Base-by-base conservation (phyloP, 2,113 vertebrate genomes). In the Callionymus lyra region DNA sequence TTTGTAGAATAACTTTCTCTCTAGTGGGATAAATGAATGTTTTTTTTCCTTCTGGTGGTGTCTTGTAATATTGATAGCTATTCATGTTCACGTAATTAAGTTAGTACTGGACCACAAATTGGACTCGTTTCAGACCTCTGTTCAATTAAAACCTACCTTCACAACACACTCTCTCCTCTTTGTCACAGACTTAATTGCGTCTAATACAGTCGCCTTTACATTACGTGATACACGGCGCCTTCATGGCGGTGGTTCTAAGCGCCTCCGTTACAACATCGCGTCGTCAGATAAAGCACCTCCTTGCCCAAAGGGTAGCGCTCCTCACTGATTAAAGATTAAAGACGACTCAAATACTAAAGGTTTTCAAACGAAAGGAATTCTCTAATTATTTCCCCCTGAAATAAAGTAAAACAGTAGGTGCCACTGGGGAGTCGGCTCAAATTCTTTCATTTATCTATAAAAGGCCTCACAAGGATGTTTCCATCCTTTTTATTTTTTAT, bases 391-490 rank as follows among this genome's bases (percentile, higher is more conserved):
- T 82, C 71, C 62, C 56, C 34, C 65, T 44, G 61, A 85, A 85
- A 80, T 80, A 58, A 82, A 84, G 76, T 76, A 76, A 78, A 80
- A 74, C 46, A 63, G 41, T 72, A 56, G 60, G 53, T 51, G 72
- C 72, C 82, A 78, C 76, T 49, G 56, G 80, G 83, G 84, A 85
- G 65, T 63, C 72, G 56, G 41, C 54, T 71, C 70, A 85, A 84
- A 87, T 85, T 83, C 83, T 86, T 84, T 86, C 70, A 85, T 84
- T 85, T 85, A 83, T 83, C 80, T 76, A 55, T 81, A 82, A 81
- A 79, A 79, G 75, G 72, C 56, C 80, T 81, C 71, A 19, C 70
- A 76, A 76, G 80, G 72, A 80, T 72, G 53, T 58, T 74, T 66
- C 56, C 47, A 9, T 37, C 56, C 45, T 46, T 48, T 68, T 76